A percentile compares a stretch with the other conserved stretches of the same genome.
phyloP scores from a whole-genome alignment of 23 tunicate species.

The Ciona savignyi region DNA sequence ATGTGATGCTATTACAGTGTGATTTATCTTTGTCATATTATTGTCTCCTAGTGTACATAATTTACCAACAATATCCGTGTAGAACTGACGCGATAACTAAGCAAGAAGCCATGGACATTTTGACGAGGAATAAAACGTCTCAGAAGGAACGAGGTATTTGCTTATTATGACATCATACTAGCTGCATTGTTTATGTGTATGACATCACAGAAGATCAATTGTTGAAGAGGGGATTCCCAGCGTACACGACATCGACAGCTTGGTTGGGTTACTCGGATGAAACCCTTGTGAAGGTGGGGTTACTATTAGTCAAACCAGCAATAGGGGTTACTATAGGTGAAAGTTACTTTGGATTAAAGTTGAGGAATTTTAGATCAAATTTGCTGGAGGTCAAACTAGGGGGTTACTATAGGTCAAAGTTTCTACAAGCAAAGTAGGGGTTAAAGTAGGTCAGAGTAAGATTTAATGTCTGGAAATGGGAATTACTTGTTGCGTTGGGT shows the following conservation, averaged over 20 bases:
- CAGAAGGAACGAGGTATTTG: conserved; percentile 60
- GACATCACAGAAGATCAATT: conserved; percentile 21
- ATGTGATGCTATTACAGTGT: too few relatives aligned
- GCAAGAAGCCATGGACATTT: conserved; percentile 65
- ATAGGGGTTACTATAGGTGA: background rate
- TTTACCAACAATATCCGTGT: background rate
- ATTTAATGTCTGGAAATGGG: too few relatives aligned
- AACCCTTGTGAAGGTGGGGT: conserved; percentile 46
- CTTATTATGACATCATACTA: background rate
- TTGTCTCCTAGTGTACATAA: background rate
- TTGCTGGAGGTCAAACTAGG: background rate
- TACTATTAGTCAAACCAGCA: background rate
- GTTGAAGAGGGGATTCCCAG: conserved; percentile 71
- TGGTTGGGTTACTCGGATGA: conserved; percentile 92
- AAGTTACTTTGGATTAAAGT: too few relatives aligned
- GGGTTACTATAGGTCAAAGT: background rate
- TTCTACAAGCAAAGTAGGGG: too few relatives aligned
- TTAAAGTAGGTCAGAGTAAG: too few relatives aligned
- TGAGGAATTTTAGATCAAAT: too few relatives aligned
- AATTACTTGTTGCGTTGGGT: too few relatives aligned
- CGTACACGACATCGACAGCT: conserved; percentile 89
- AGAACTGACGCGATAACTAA: conserved; percentile 78
- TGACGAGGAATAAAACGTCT: conserved; percentile 45
- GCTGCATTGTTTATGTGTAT: background rate
- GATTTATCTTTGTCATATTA: too few relatives aligned